A percentile compares a stretch with the other conserved stretches of the same genome.
Conservation (phyloP, 2,888 invertebrate species). For the Epsilonema sp. region DNA sequence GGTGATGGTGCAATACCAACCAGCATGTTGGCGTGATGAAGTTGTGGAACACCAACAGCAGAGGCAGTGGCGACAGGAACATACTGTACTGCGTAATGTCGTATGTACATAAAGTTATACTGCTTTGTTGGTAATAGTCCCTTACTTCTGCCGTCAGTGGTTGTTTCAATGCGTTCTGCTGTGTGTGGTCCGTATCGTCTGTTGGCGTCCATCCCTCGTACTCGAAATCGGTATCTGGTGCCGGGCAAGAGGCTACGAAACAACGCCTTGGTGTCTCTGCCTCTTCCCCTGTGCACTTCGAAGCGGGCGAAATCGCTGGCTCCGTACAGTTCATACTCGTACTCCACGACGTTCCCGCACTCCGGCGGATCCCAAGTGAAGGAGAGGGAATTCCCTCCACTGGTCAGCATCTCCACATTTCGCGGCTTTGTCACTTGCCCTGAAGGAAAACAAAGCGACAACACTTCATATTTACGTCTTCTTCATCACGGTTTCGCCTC, state of each 20-base stretch:
- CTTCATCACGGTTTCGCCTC: no score
- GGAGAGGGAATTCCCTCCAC: slow-evolving; percentile 20
- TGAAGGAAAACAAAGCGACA: no score
- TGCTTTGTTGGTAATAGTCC: no score
- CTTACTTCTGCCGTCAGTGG: slow-evolving; percentile 23
- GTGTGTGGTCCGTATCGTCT: no score
- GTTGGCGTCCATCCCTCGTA: slow-evolving; percentile 23
- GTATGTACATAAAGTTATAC: no score
- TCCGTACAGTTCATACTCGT: not conserved
- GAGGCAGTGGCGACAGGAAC: no score
- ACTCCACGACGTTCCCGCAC: slow-evolving; percentile 13
- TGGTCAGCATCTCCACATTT: slow-evolving; percentile 18
- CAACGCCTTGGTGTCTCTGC: slow-evolving; percentile 12
- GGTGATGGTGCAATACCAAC: no score
- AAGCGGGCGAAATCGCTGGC: slow-evolving; percentile 13
- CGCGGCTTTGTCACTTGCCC: slow-evolving; percentile 24
- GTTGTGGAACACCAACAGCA: no score
- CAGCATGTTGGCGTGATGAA: no score
- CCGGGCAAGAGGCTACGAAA: slow-evolving; percentile 25
- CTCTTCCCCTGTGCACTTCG: slow-evolving; percentile 16
- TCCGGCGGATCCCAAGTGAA: slow-evolving; percentile 26
- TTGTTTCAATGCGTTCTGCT: slow-evolving; percentile 16
- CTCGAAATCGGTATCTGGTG: slow-evolving; percentile 22
- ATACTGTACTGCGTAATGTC: no score
- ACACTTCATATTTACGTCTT: no score